phyloP scores from a whole-genome alignment of 1,140 invertebrate genomes.

The Eupeodes corollae region DNA sequence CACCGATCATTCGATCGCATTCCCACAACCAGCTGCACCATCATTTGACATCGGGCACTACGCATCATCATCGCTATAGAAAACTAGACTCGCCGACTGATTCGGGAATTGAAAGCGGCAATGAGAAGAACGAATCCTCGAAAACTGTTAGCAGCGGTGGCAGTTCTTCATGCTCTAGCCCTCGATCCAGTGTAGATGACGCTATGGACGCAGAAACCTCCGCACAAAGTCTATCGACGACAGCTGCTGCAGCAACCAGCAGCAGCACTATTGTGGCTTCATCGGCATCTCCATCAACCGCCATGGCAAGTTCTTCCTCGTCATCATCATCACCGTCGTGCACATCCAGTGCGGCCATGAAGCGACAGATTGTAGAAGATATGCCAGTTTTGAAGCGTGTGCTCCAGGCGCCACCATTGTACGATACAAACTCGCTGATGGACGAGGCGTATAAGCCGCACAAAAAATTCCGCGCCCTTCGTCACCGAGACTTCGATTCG shows the following conservation, averaged over 20 bases:
- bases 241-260: conserved; percentile 10
- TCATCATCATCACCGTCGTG: neutral
- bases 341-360: conserved; percentile 12
- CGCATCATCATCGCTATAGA: conserved; percentile 49
- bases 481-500: conserved; percentile 65
- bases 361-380: conserved; percentile 59
- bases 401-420: conserved; percentile 78
- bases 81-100: conserved; percentile 83
- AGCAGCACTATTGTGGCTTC: conserved; percentile 13
- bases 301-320: conserved; percentile 1
- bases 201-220: conserved; percentile 44
- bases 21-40: conserved; percentile 20
- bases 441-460: conserved; percentile 90
- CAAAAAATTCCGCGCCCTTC: conserved; percentile 80
- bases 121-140: conserved; percentile 67
- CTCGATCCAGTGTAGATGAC: conserved; percentile 72
- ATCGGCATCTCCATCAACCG: conserved; percentile 18
- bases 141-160: conserved; percentile 56
- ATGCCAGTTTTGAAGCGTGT: conserved; percentile 89
- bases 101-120: conserved; percentile 86
- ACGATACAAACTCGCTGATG: conserved; percentile 80
- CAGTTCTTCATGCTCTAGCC: conserved; percentile 71
- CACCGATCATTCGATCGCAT: conserved; percentile 44
- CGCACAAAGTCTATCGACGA: conserved; percentile 1
- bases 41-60: conserved; percentile 22